Evolutionary conservation across 2,113 vertebrate species (phyloP), one percentile per base, ranked within the genome.

Genomic region (Eira barbara): DNA sequence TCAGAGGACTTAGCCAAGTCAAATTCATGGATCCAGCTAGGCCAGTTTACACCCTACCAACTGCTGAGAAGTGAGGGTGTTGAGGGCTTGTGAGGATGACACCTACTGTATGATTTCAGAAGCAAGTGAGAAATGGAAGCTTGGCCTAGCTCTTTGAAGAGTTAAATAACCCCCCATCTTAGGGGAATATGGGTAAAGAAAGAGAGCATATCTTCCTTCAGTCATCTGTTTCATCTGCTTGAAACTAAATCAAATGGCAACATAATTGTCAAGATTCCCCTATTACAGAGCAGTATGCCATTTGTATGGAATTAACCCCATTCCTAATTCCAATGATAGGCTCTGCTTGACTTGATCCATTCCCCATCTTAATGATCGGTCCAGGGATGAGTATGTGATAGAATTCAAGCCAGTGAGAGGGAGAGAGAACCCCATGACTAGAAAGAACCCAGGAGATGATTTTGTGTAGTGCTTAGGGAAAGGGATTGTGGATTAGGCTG

Each of bases 201-300:
- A 88, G 31, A 78, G 8, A 34, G 8, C 21, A 8, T 7, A 23
- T 84, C 87, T 91, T 82, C 87, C 57, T 63, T 74, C n/a, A 84
- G 34, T 36, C 34, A 34, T 65, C 79, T 34, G 14, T 76, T 94
- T 89, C 18, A 74, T 36, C 39, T 82, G 29, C 74, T 52, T 76
- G 45, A 94, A 97, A 95, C 52, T 25, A 83, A 97, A 73, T 61
- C 23, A 63, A 92, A 61, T 25, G 34, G 42, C 47, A 87, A 34
- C 25, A 0, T 65, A 39, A 79, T 67, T 45, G 36, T 95, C n/a
- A 88, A 71, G 31, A 34, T 15, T 83, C 34, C 45, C 8, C 15
- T 74, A 2, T 7, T 71, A 8, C 25, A 55, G 23, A 94, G 36
- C 36, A 59, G 20, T 82, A 9, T 63, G 36, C n/a, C 39, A 73